Percentiles rank a stretch among this genome's conserved stretches.
phyloP scores from a whole-genome alignment of 1,140 invertebrate species.

The Meloidogyne exigua region DNA sequence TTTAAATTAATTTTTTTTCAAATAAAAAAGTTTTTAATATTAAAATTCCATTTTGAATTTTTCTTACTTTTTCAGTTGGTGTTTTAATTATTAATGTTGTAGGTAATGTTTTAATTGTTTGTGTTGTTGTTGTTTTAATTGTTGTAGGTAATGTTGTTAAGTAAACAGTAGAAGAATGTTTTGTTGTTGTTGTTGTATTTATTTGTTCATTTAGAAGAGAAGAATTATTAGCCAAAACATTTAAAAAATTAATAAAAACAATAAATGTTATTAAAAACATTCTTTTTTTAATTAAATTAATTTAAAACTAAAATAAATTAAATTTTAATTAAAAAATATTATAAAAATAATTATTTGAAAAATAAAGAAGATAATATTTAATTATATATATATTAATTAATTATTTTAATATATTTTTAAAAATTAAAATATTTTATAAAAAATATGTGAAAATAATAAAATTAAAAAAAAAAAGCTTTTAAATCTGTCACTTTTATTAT shows the following conservation, averaged over 20 bases:
- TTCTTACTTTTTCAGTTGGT: constrained; percentile 8
- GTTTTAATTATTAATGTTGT: constrained; percentile 8
- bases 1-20: neutral
- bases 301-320: too few species aligned
- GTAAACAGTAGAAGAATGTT: neutral
- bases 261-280: neutral
- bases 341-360: too few species aligned
- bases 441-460: too few species aligned
- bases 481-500: neutral
- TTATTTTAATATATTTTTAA: too few species aligned
- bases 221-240: neutral
- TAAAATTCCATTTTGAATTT: neutral
- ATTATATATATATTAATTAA: too few species aligned
- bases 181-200: constrained; percentile 2
- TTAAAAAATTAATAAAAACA: neutral
- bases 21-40: neutral
- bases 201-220: neutral
- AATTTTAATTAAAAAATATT: too few species aligned
- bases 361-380: too few species aligned
- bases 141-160: neutral
- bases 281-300: neutral
- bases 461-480: neutral
- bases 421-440: too few species aligned
- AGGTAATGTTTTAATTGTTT: neutral
- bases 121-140: neutral